Base-by-base conservation (phyloP, 1,140 invertebrate genomes). In the Saccostrea glomerata region DNA sequence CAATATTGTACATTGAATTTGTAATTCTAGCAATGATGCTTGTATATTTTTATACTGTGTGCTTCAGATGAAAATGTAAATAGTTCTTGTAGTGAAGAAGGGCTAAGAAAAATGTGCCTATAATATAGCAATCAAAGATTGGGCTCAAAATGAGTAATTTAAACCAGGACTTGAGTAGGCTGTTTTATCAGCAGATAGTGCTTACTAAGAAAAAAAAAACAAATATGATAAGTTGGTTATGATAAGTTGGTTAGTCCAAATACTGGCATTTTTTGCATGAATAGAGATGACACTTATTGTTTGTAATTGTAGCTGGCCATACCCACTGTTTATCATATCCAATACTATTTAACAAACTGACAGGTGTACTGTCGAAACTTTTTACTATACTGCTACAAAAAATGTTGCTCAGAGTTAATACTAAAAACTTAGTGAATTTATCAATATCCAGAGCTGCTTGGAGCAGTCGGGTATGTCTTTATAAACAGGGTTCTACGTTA, bases 21-120 rank as follows among this genome's bases (percentile, higher is more conserved):
- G 60, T 66, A 9, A 77, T 30, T 36, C 58, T 77, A 30, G 23
- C 7, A 73, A 25, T 73, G 66, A 73, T 77, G 23, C 70, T 77
- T 30, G 70, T 77, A 77, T 77, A 77, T 77, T 77, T 77, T 77
- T 77, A 77, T 77, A 77, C 30, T 30, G 23, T 77, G 70, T 77
- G 70, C 70, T 77, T 77, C 70, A 77, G 13, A 12, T 73, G 25
- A 36, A 23, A 47, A 47, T 77, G 30, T 77, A 36, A 30, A 77
- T 77, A 77, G 70, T 25, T 77, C 30, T 13, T 63, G 17, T 63
- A 63, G 17, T 12, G 13, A 77, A 30, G 2, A 77, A 30, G 70
- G 70, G 70, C 25, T 36, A 15, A 36, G 30, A 77, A 36, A 36
- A 77, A 17, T 77, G 70, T 77, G 70, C 70, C 70, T 77, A 25